phyloP scores from a whole-genome alignment of 2,113 vertebrate species.

The Periophthalmodon schlosseri region DNA sequence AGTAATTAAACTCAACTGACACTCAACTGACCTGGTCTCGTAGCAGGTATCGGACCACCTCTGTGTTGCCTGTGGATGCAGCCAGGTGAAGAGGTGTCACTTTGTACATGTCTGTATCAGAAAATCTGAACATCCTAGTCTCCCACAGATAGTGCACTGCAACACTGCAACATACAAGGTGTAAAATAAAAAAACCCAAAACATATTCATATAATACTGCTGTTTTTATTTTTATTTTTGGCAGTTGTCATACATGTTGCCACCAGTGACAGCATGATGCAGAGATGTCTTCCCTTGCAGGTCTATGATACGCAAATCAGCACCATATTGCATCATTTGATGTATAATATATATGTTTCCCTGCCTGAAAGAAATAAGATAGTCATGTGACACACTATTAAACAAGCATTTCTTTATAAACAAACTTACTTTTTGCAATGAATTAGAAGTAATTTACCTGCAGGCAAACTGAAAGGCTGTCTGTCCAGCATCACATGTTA shows the following conservation, averaged over 20 bases:
- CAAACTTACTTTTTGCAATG: not conserved
- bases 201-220: not conserved
- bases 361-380: constrained; percentile 62
- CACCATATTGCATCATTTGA: constrained; percentile 79
- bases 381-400: not conserved
- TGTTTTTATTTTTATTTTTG: not conserved
- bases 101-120: constrained; percentile 75
- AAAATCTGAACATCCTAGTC: constrained; percentile 76
- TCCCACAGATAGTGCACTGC: constrained; percentile 80
- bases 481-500: constrained; percentile 76
- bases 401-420: not conserved
- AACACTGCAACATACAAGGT: constrained; percentile 57
- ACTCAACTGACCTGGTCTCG: constrained; percentile 64
- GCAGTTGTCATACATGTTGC: constrained; percentile 73
- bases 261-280: constrained; percentile 79
- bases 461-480: constrained; percentile 82
- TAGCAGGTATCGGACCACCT: constrained; percentile 77
- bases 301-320: constrained; percentile 71
- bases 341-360: constrained; percentile 79
- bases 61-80: constrained; percentile 76
- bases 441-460: constrained; percentile 64
- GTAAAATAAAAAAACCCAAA: no score
- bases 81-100: constrained; percentile 80
- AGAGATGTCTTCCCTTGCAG: constrained; percentile 75
- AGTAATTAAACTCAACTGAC: constrained; percentile 46